Conservation (phyloP, 1,140 invertebrate genomes). For the Drosophila burlai region DNA sequence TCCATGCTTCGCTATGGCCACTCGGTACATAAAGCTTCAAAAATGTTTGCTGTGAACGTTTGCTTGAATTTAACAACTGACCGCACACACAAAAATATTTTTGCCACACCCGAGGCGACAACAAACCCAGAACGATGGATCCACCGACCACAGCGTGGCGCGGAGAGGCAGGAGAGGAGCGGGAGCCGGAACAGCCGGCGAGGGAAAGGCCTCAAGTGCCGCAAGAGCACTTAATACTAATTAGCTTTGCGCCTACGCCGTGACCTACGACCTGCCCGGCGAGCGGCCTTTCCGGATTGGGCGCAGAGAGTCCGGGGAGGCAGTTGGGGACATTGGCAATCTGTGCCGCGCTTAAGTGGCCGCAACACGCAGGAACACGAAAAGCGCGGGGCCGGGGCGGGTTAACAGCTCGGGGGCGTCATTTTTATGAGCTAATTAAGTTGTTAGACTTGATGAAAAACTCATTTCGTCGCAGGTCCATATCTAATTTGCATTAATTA, state of each 20-base stretch:
- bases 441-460: conserved; percentile 83
- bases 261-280: conserved; percentile 72
- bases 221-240: conserved; percentile 82
- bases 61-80: conserved; percentile 77
- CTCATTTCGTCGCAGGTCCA: conserved; percentile 70
- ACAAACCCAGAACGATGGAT: conserved; percentile 33
- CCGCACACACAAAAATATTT: conserved; percentile 82
- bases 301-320: conserved; percentile 6
- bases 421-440: conserved; percentile 84
- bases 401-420: conserved; percentile 73
- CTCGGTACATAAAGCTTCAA: conserved; percentile 2
- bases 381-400: conserved; percentile 32
- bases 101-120: conserved; percentile 74
- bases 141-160: conserved; percentile 14
- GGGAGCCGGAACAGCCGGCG: conserved; percentile 26
- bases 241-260: conserved; percentile 80
- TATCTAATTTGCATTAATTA: conserved; percentile 83
- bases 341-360: conserved; percentile 79
- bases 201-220: conserved; percentile 70
- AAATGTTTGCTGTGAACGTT: conserved; percentile 45
- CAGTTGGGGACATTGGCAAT: conserved; percentile 54
- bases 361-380: conserved; percentile 62
- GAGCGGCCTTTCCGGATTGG: conserved; percentile 61
- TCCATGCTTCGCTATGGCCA: background rate
- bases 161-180: conserved; percentile 6